These are phyloP conservation scores for Hemithea aestivaria DNA, from an alignment of 2,888 invertebrate species.

Conservation along the genomic window DNA sequence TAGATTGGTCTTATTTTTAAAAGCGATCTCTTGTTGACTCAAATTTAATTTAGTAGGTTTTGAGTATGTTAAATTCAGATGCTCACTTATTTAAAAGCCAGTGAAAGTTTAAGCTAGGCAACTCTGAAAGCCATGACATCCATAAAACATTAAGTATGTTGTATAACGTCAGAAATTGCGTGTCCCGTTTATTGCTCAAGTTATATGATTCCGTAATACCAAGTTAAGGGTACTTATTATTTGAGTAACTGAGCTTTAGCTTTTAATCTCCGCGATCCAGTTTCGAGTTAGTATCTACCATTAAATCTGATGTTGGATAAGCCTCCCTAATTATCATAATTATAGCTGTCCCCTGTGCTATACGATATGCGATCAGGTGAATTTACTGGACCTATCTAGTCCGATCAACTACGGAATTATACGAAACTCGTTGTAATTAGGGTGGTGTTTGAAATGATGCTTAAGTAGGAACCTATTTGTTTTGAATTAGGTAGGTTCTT, in stretches of 20 bases:
- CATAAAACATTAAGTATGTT: too few species aligned
- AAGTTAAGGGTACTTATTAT: slow-evolving; percentile 16
- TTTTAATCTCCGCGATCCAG: slow-evolving; percentile 21
- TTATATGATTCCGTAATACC: slow-evolving; percentile 10
- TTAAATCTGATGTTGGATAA: slow-evolving; percentile 26
- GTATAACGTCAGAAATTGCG: neutral
- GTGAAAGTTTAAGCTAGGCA: too few species aligned
- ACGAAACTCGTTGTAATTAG: slow-evolving; percentile 23
- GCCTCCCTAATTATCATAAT: slow-evolving; percentile 26
- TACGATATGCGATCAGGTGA: slow-evolving; percentile 25
- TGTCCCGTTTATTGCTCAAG: slow-evolving; percentile 7
- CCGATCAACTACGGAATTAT: slow-evolving; percentile 28
- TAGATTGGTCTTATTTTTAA: too few species aligned
- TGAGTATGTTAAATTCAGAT: too few species aligned
- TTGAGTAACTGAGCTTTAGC: slow-evolving; percentile 14
- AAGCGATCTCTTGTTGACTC: too few species aligned
- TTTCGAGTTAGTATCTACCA: slow-evolving; percentile 18
- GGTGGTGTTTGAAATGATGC: too few species aligned
- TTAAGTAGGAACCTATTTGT: too few species aligned
- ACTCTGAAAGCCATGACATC: too few species aligned
- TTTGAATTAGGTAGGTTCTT: too few species aligned
- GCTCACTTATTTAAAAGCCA: too few species aligned
- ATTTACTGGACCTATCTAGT: slow-evolving; percentile 18
- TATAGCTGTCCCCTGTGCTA: slow-evolving; percentile 26
- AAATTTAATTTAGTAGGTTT: too few species aligned